These are phyloP conservation scores for Drosophila meridiana DNA, from an alignment of 2,888 invertebrate genomes.

Conservation along the genomic window DNA sequence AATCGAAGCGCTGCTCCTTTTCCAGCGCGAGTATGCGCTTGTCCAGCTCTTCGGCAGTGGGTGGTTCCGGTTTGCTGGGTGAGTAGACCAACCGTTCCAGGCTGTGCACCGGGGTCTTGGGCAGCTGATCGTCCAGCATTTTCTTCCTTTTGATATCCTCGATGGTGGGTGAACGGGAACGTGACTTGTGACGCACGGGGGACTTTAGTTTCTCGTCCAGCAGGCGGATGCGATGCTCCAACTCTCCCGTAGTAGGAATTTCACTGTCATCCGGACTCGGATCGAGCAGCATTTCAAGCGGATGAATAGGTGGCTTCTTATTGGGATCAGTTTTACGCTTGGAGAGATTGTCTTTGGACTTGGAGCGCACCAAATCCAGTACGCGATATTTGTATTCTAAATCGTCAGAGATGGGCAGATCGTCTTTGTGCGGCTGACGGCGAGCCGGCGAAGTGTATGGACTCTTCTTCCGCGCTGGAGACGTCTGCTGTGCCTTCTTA, in stretches of 20 bases:
- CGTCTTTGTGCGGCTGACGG: conserved; percentile 45
- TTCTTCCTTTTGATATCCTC: conserved; percentile 75
- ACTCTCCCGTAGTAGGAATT: conserved; percentile 82
- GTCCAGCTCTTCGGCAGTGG: conserved; percentile 80
- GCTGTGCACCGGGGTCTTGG: conserved; percentile 70
- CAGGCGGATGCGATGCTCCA: conserved; percentile 81
- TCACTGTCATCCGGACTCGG: conserved; percentile 77
- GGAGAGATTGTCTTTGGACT: conserved; percentile 67
- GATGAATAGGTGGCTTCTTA: conserved; percentile 78
- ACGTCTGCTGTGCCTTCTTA: conserved; percentile 57
- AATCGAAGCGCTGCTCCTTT: conserved; percentile 76
- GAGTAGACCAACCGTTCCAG: conserved; percentile 72
- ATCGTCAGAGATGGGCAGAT: conserved; percentile 69
- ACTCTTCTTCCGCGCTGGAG: conserved; percentile 61
- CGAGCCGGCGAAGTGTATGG: conserved; percentile 66
- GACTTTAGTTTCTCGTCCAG: conserved; percentile 75
- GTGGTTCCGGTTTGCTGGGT: conserved; percentile 71
- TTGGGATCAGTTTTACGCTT: conserved; percentile 64
- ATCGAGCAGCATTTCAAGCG: conserved; percentile 81
- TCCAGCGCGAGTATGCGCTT: conserved; percentile 79
- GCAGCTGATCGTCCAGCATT: conserved; percentile 59
- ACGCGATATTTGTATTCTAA: conserved; percentile 78
- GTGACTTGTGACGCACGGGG: conserved; percentile 64
- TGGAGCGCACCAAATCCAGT: conserved; percentile 74
- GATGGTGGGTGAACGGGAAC: conserved; percentile 76